phyloP scores from a whole-genome alignment of 2,797 vertebrate species.

The Falco concolor region DNA sequence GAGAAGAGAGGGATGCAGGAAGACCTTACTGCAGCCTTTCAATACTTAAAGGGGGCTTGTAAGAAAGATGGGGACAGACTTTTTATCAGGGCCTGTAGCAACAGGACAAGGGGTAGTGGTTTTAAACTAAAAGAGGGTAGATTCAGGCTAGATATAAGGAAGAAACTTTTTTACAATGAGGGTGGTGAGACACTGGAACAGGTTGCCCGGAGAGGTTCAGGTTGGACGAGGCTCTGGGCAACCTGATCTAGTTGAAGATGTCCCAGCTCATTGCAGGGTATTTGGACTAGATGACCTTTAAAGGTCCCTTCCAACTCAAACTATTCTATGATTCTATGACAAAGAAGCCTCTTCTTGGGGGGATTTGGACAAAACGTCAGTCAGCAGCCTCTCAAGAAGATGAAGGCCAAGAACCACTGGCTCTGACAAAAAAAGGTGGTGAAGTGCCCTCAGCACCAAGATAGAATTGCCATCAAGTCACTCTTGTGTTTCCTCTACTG shows the following conservation, averaged over 20 bases:
- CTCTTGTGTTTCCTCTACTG: not conserved
- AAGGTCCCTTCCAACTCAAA: too few relatives aligned
- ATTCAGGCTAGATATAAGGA: too few relatives aligned
- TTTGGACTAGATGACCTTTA: too few relatives aligned
- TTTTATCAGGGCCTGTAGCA: too few relatives aligned
- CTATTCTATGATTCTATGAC: not conserved
- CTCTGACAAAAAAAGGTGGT: not conserved
- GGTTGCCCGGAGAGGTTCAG: not conserved
- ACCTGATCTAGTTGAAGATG: not conserved
- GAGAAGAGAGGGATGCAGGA: not conserved
- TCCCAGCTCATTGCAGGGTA: too few relatives aligned
- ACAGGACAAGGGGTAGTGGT: too few relatives aligned
- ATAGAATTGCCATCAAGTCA: not conserved
- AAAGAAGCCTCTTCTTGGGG: not conserved
- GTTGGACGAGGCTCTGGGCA: not conserved
- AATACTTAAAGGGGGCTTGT: too few relatives aligned
- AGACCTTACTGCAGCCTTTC: not conserved
- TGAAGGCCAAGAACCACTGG: not conserved
- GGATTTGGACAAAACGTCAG: not conserved
- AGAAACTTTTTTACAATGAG: too few relatives aligned
- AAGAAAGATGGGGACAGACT: too few relatives aligned
- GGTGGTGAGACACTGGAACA: too few relatives aligned
- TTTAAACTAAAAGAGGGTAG: too few relatives aligned
- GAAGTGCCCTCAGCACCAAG: not conserved
- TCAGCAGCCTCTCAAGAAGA: not conserved